Conservation (phyloP, 2,113 vertebrate species). For the Hepsetus odoe region DNA sequence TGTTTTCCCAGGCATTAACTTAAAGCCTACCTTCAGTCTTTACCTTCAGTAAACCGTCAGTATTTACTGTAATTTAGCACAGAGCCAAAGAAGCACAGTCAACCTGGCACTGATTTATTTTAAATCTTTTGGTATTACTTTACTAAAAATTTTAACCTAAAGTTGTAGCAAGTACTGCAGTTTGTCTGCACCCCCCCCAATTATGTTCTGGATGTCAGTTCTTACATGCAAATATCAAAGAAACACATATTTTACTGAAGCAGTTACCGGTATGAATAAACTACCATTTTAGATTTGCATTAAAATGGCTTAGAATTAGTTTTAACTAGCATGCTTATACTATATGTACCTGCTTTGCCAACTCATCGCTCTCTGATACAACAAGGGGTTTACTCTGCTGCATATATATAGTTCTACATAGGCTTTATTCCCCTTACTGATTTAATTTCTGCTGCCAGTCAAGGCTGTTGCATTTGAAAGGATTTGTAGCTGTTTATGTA, state of each 20-base stretch:
- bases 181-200: background rate
- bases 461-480: background rate
- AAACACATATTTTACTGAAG: background rate
- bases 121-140: background rate
- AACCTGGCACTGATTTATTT: background rate
- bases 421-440: background rate
- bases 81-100: background rate
- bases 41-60: background rate
- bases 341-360: background rate
- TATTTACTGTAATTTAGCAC: constrained; percentile 4
- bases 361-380: background rate
- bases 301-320: background rate
- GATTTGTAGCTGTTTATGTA: background rate
- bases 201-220: background rate
- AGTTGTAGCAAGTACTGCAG: background rate
- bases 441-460: background rate
- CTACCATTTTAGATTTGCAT: background rate
- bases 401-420: background rate
- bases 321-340: background rate
- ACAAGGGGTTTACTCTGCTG: background rate
- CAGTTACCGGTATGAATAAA: background rate
- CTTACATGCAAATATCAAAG: background rate
- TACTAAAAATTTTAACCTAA: background rate
- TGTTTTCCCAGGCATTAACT: background rate
- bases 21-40: background rate